Conservation (phyloP, 2,797 vertebrate species). For the Schizopygopsis malacanthus region DNA sequence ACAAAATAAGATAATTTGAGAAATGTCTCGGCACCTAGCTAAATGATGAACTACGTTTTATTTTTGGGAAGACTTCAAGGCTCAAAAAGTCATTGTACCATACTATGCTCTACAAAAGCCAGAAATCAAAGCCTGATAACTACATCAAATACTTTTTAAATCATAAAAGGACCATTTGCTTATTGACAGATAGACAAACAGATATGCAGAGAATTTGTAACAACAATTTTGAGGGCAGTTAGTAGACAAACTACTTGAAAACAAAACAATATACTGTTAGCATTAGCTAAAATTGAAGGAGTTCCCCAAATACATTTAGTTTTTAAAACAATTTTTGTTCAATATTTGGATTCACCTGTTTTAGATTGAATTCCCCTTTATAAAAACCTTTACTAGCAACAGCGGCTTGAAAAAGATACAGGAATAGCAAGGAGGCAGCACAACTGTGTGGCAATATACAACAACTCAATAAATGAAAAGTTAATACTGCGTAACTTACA, state of each 20-base stretch:
- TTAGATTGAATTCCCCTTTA: neutral
- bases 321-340: neutral
- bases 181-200: too few species aligned
- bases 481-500: neutral
- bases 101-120: too few species aligned
- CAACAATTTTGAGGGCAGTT: neutral
- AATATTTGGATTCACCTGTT: neutral
- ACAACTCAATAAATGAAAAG: neutral
- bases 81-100: too few species aligned
- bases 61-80: too few species aligned
- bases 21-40: too few species aligned
- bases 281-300: neutral
- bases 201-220: too few species aligned
- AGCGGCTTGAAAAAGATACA: neutral
- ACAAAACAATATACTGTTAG: neutral
- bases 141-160: too few species aligned
- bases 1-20: neutral
- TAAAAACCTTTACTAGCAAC: neutral
- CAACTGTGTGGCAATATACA: neutral
- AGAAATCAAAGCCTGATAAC: too few species aligned
- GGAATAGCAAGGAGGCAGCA: neutral
- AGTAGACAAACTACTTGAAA: neutral
- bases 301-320: neutral
- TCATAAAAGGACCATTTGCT: too few species aligned
- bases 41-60: too few species aligned